Evolutionary conservation across 2,113 vertebrate species (phyloP), one percentile per base, ranked within the genome.

Genomic region (Tringa solitaria): DNA sequence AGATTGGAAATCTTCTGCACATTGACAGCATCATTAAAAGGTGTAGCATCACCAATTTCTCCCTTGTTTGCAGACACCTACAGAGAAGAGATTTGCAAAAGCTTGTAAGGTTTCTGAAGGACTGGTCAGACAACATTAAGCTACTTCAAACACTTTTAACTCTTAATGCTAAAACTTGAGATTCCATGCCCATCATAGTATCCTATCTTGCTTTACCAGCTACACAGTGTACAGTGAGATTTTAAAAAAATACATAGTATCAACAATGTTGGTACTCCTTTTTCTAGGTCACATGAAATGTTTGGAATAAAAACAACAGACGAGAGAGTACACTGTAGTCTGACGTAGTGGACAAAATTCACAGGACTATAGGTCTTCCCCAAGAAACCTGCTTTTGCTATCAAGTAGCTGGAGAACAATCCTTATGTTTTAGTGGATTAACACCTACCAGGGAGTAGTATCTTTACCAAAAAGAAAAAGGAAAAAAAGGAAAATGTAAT

Each of bases 11-110:
- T 99, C 93, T 99, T 99, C 94, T 99, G 99, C 90, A 99, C 99
- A 0, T 99, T 99, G 80, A 99, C 99, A 8, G 99, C 99, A 45
- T 99, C 99, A 14, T 99, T 99, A 81, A 99, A 99, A 5, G 99
- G 99, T 10, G 99, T 99, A 45, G 99, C 99, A 37, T 99, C 99
- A 30, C 99, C 99, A 33, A 99, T 99, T 98, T 99, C 99, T 46
- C 99, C 99, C 96, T 99, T 99, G 96, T 99, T 99, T 30, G 99
- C 99, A 1, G 99, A 99, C 32, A 99, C 99, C 99, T 99, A 91
- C 10, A 43, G 56, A 76, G 73, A 93, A 84, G 32, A 82, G 68
- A 83, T 50, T 54, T 59, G 51, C 45, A 60, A 78, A 87, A 93
- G 9, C 33, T 21, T 56, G 33, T 84, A 50, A 61, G 8, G 33